phyloP scores from a whole-genome alignment of 2,888 invertebrate genomes.

The Itoplectis maculator region DNA sequence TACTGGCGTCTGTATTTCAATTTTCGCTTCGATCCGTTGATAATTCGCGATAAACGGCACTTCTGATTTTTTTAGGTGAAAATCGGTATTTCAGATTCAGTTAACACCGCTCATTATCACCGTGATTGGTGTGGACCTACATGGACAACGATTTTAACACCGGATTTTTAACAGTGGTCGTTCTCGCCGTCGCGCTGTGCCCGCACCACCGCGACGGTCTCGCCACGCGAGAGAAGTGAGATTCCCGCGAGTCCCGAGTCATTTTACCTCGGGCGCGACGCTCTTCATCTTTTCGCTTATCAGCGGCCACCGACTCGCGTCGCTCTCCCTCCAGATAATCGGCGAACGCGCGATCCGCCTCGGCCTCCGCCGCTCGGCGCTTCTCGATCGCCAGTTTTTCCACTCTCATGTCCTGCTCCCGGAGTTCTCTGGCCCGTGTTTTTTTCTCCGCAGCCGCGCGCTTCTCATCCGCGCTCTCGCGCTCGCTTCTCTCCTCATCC shows the following conservation, averaged over 20 bases:
- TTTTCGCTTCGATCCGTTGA: no score
- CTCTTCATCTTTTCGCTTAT: conserved; percentile 49
- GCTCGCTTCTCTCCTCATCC: conserved; percentile 62
- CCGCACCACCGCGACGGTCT: no score
- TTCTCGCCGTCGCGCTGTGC: no score
- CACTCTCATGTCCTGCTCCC: conserved; percentile 68
- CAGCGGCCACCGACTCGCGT: conserved; percentile 52
- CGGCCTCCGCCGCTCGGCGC: conserved; percentile 67
- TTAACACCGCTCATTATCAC: no score
- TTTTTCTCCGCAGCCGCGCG: conserved; percentile 60
- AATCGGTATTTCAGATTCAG: no score
- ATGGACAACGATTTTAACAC: no score
- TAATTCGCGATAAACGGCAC: no score
- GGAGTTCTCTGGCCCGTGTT: conserved; percentile 56
- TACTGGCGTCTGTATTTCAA: no score
- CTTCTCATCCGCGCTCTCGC: neutral
- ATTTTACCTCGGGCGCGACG: conserved; percentile 59
- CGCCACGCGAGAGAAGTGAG: conserved; percentile 37
- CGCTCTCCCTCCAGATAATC: conserved; percentile 68
- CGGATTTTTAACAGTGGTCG: no score
- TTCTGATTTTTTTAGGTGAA: no score
- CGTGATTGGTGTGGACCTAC: no score
- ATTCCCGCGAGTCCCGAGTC: conserved; percentile 31
- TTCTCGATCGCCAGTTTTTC: conserved; percentile 60
- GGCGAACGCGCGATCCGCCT: conserved; percentile 70